Evolutionary conservation across 2,797 vertebrate species (phyloP), one percentile per base, ranked within the genome.

Genomic region (Cryptoblepharus egeriae): DNA sequence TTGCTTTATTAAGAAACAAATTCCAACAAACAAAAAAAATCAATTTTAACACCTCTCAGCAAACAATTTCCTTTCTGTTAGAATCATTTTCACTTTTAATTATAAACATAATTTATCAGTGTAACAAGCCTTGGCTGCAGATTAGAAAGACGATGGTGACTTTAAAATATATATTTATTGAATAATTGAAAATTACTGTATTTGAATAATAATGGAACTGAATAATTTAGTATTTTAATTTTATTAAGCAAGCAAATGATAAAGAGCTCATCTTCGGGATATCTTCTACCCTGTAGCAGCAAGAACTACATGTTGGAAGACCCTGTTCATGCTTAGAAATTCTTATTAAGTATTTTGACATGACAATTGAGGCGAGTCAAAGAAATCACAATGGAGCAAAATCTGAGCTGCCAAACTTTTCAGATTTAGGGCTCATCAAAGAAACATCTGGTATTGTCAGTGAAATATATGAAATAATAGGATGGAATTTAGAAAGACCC

Each of bases 1-100:
- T 45, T 88, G 67, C 65, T 91, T 91, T 91, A 91, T 92, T 92
- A 91, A 91, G 93, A 90, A 81, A 8, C 83, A 68, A 85, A 4
- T 55, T 87, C 84, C 68, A 52, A 42, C 52, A 81, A 88, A 85
- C 1, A 85, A 87, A 93, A 69, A 75, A 81, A 90, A 89, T 90
- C 76, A 93, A 88, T 87, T 87, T 86, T 80, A 90, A 67, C 79
- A 91, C 70, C 77, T 86, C 88, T 93, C 69, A 77, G 81, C 85
- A 92, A 93, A 90, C 61, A 91, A 85, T 82, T 89, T 81, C 22
- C 74, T 85, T 93, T 82, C 76, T 81, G 42, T 88, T 89, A 86
- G 72, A 88, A 86, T 77, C 0, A 88, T 92, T 93, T 88, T 86
- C 67, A 71, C 83, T 88, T 87, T 85, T 85, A 92, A 92, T 93